These are phyloP conservation scores for Rutpela maculata DNA, from an alignment of 2,888 invertebrate genomes.

Conservation along the genomic window DNA sequence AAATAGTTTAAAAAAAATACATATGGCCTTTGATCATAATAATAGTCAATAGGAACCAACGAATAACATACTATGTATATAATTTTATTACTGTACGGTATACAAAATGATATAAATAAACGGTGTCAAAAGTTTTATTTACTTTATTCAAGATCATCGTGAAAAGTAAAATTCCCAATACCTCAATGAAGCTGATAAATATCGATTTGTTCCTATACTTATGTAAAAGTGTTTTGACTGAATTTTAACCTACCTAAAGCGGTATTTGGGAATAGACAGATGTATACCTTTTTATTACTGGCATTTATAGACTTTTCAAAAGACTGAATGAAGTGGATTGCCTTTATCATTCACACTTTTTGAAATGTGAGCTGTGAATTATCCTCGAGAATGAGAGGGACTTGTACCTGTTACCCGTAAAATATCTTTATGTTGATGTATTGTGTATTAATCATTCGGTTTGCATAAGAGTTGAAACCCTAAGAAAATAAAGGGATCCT, in stretches of 20 bases:
- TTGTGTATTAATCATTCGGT: constrained; percentile 27
- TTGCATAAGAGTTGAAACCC: constrained; percentile 10
- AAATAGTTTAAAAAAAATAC: no score
- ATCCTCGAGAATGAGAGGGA: constrained; percentile 9
- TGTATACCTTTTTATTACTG: constrained; percentile 18
- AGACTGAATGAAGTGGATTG: constrained; percentile 28
- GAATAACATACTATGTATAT: no score
- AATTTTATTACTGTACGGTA: no score
- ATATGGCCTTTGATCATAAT: no score
- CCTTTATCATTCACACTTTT: constrained; percentile 34
- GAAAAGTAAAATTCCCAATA: not conserved
- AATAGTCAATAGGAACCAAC: no score
- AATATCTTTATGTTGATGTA: constrained; percentile 22
- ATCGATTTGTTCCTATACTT: constrained; percentile 18
- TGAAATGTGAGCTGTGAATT: constrained; percentile 30
- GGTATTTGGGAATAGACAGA: constrained; percentile 9
- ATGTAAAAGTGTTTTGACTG: not conserved
- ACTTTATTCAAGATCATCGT: not conserved
- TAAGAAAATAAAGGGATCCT: constrained; percentile 28
- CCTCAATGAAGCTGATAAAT: constrained; percentile 17
- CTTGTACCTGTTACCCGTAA: constrained; percentile 22
- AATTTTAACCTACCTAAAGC: constrained; percentile 9
- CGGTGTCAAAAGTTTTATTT: no score
- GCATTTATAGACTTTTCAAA: constrained; percentile 19
- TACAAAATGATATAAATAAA: no score